Evolutionary conservation across 2,113 vertebrate genomes (phyloP).

Genomic region (Ahaetulla prasina): DNA sequence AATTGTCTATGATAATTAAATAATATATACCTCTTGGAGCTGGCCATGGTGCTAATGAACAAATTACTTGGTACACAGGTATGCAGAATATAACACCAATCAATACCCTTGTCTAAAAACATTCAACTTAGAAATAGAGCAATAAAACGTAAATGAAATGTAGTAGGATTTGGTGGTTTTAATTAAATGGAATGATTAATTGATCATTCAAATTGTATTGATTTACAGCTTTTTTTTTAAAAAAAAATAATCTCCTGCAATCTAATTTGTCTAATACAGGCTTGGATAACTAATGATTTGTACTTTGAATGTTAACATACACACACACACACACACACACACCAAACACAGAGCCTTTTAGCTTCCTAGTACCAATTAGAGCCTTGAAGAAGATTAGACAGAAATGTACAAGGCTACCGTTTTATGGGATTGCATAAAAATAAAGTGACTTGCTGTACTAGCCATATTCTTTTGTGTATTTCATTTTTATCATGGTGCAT

Average conservation of each 20-base stretch:
- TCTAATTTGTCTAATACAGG: slow-evolving; percentile 57
- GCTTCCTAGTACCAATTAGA: neutral
- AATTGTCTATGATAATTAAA: slow-evolving; percentile 43
- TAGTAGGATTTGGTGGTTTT: slow-evolving; percentile 55
- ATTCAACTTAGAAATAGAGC: slow-evolving; percentile 42
- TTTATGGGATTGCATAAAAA: neutral
- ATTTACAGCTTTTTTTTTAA: slow-evolving; percentile 58
- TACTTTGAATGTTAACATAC: neutral
- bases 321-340: neutral
- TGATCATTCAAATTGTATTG: slow-evolving; percentile 62
- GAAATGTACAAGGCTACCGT: neutral
- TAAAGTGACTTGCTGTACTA: neutral
- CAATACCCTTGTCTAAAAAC: slow-evolving; percentile 48
- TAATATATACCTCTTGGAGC: slow-evolving; percentile 16
- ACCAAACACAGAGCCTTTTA: neutral
- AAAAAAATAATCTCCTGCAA: slow-evolving; percentile 45
- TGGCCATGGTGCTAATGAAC: slow-evolving; percentile 45
- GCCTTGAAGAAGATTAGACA: no score
- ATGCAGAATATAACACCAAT: slow-evolving; percentile 24
- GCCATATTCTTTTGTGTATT: neutral
- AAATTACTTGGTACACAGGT: slow-evolving; percentile 46
- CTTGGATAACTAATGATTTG: slow-evolving; percentile 54
- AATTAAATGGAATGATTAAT: slow-evolving; percentile 67
- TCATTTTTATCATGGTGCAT: slow-evolving; percentile 1
- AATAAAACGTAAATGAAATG: slow-evolving; percentile 57